These are phyloP conservation scores for Drosophila jambulina DNA, from an alignment of 1,140 invertebrate species.

Conservation along the genomic window DNA sequence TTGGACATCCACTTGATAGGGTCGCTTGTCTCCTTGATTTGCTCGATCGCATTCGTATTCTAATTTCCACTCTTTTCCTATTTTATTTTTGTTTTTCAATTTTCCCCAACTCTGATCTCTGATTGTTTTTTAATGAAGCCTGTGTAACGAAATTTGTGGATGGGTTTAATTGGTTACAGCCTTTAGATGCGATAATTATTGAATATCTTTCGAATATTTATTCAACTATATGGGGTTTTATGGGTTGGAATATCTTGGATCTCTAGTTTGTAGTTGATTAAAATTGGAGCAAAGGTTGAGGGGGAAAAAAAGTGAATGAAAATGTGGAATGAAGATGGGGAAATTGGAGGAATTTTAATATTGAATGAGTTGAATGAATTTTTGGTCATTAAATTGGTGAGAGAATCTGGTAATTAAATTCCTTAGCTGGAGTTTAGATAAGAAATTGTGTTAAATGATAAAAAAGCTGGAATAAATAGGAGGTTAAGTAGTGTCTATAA, in stretches of 20 bases:
- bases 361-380: conserved; percentile 36
- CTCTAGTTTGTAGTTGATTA: conserved; percentile 58
- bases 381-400: neutral
- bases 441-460: neutral
- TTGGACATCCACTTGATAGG: conserved; percentile 59
- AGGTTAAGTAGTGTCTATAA: neutral
- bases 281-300: conserved; percentile 43
- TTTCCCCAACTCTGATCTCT: conserved; percentile 47
- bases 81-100: conserved; percentile 37
- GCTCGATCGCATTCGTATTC: conserved; percentile 74
- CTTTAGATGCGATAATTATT: conserved; percentile 72
- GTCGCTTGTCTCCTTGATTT: conserved; percentile 71
- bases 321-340: no score
- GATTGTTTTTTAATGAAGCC: conserved; percentile 80
- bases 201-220: conserved; percentile 43
- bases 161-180: conserved; percentile 76
- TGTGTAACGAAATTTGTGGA: conserved; percentile 76
- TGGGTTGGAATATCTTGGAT: conserved; percentile 6
- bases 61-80: conserved; percentile 37
- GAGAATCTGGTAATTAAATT: neutral
- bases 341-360: neutral
- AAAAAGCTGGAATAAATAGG: no score
- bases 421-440: neutral
- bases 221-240: conserved; percentile 26
- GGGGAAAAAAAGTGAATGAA: conserved; percentile 34